Evolutionary conservation across 2,113 vertebrate genomes (phyloP).

Genomic region (Oxyura jamaicensis): DNA sequence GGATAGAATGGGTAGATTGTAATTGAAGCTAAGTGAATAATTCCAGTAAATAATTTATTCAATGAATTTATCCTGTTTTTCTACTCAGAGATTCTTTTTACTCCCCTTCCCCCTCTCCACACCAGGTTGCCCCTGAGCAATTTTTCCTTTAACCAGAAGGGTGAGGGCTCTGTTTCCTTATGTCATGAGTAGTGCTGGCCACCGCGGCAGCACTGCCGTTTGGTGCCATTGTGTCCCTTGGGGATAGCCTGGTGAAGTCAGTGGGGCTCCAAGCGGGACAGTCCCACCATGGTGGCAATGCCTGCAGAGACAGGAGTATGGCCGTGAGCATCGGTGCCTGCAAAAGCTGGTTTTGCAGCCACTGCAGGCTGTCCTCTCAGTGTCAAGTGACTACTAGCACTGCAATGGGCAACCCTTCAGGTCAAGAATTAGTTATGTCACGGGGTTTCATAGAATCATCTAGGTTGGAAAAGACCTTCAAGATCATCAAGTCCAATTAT

Average conservation of each 20-base stretch:
- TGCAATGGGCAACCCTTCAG: not conserved
- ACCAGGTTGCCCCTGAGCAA: rapidly evolving
- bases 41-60: slow-evolving; percentile 69
- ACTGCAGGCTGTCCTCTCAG: not conserved
- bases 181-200: not conserved
- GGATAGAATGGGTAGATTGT: slow-evolving; percentile 59
- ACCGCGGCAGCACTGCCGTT: rapidly evolving
- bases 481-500: not conserved
- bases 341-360: not conserved
- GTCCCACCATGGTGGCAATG: rapidly evolving
- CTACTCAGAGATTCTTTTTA: not conserved
- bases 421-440: not conserved
- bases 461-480: not conserved
- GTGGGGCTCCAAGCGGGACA: not conserved
- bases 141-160: not conserved
- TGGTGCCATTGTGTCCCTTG: not conserved
- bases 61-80: slow-evolving; percentile 59
- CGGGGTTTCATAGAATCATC: not conserved
- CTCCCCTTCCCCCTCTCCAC: not conserved
- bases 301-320: not conserved
- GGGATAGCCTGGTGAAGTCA: not conserved
- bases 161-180: not conserved
- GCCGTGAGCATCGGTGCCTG: rapidly evolving
- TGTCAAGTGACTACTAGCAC: not conserved
- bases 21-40: slow-evolving; percentile 68